A percentile compares a stretch with the other conserved stretches of the same genome.
phyloP scores from a whole-genome alignment of 2,888 invertebrate genomes.

The Macrosoma leucophasiata region DNA sequence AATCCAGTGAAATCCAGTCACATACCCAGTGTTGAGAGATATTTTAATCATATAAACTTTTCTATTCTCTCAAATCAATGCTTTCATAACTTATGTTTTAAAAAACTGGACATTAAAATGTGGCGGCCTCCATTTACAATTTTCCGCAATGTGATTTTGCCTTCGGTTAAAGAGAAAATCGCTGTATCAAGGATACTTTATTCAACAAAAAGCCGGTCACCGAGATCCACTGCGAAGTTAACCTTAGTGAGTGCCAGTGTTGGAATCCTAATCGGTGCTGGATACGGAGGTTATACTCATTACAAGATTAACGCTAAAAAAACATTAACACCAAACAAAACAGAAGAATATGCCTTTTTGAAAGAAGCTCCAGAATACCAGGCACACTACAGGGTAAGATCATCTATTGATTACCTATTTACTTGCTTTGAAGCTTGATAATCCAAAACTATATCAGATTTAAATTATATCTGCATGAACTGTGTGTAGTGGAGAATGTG shows the following conservation, averaged over 20 bases:
- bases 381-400: slow-evolving; percentile 70
- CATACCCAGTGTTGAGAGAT: too few relatives aligned
- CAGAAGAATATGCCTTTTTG: slow-evolving; percentile 60
- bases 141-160: slow-evolving; percentile 46
- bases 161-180: slow-evolving; percentile 46
- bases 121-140: slow-evolving; percentile 56
- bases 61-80: too few relatives aligned
- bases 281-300: slow-evolving; percentile 71
- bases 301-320: slow-evolving; percentile 62
- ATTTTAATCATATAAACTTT: too few relatives aligned
- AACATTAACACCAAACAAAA: slow-evolving; percentile 36
- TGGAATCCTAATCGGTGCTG: slow-evolving; percentile 73
- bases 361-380: slow-evolving; percentile 64
- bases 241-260: slow-evolving; percentile 76
- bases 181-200: slow-evolving; percentile 42
- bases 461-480: too few relatives aligned
- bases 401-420: too few relatives aligned
- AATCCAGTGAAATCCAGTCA: too few relatives aligned
- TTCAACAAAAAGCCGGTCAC: slow-evolving; percentile 51
- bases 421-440: too few relatives aligned
- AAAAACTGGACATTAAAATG: too few relatives aligned
- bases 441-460: too few relatives aligned
- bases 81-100: too few relatives aligned
- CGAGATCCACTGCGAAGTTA: slow-evolving; percentile 62
- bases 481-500: too few relatives aligned